Percentiles rank a stretch among this genome's conserved stretches.
These are phyloP conservation scores for Coregonus ussuriensis DNA, from an alignment of 2,797 vertebrate genomes.

Conservation along the genomic window DNA sequence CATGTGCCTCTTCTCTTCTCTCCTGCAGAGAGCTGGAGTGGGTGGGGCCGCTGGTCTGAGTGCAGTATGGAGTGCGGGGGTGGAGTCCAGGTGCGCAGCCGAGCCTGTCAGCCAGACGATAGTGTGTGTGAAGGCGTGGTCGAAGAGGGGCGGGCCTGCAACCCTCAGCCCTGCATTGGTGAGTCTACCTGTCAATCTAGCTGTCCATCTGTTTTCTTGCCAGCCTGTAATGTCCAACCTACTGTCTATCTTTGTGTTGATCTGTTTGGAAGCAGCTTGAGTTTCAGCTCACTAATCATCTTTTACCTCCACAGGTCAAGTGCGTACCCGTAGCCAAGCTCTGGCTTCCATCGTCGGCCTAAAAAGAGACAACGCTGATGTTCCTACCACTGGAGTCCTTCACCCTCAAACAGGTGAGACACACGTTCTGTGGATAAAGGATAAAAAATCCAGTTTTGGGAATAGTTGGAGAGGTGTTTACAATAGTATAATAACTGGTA, in stretches of 20 bases:
- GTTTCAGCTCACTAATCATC: neutral
- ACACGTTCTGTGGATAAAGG: neutral
- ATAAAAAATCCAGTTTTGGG: neutral
- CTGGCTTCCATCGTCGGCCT: constrained; percentile 90
- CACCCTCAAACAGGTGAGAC: constrained; percentile 88
- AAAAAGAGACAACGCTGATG: constrained; percentile 83
- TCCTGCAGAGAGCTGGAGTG: constrained; percentile 86
- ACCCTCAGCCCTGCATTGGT: constrained; percentile 93
- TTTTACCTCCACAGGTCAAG: constrained; percentile 79
- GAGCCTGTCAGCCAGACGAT: constrained; percentile 85
- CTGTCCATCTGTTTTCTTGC: neutral
- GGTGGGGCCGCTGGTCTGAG: constrained; percentile 93
- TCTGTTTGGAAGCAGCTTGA: neutral
- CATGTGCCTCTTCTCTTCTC: neutral
- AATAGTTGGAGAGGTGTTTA: neutral
- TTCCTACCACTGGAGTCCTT: constrained; percentile 80
- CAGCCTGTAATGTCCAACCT: neutral
- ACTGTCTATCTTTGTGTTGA: neutral
- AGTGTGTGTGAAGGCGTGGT: constrained; percentile 88
- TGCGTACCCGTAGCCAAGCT: constrained; percentile 89
- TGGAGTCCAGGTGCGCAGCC: constrained; percentile 91
- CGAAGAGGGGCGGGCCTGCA: constrained; percentile 94
- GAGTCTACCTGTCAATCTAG: constrained; percentile 55
- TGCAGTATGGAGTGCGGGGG: constrained; percentile 96
- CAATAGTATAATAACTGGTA: neutral